phyloP scores from a whole-genome alignment of 1,140 invertebrate genomes.

The Yoshiicerus persimilis region DNA sequence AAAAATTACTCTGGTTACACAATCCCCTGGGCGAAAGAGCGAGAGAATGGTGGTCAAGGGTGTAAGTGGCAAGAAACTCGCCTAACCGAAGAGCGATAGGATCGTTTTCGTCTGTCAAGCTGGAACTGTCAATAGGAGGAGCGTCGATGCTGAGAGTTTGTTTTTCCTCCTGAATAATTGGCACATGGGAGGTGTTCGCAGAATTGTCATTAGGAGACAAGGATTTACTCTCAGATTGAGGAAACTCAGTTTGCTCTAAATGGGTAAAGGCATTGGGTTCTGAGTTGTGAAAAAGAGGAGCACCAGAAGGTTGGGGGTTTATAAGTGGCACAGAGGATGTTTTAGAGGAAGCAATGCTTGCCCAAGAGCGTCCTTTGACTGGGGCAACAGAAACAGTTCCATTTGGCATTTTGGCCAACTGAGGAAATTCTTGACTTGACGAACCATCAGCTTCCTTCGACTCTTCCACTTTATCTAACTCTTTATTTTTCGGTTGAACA shows the following conservation, averaged over 20 bases:
- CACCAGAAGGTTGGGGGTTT: background rate
- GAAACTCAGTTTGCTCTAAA: background rate
- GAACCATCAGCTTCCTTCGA: background rate
- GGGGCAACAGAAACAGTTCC: background rate
- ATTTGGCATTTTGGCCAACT: background rate
- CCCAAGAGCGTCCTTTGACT: background rate
- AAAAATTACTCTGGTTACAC: constrained; percentile 89
- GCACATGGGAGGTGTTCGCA: background rate
- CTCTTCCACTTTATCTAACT: background rate
- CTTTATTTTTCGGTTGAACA: background rate
- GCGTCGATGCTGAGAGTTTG: background rate
- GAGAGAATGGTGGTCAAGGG: constrained; percentile 71
- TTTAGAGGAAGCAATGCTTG: constrained; percentile 35
- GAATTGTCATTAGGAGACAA: background rate
- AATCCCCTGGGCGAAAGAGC: constrained; percentile 81
- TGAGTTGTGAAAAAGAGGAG: background rate
- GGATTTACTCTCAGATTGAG: background rate
- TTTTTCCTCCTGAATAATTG: constrained; percentile 3
- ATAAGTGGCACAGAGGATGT: background rate
- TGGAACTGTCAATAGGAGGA: constrained; percentile 25
- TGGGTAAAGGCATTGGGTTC: background rate
- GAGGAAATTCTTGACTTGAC: constrained; percentile 16
- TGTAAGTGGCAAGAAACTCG: constrained; percentile 59
- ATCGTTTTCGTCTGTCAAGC: constrained; percentile 45
- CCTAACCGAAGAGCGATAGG: constrained; percentile 39